phyloP scores from a whole-genome alignment of 1,140 invertebrate species.

The Subanguina moxae region DNA sequence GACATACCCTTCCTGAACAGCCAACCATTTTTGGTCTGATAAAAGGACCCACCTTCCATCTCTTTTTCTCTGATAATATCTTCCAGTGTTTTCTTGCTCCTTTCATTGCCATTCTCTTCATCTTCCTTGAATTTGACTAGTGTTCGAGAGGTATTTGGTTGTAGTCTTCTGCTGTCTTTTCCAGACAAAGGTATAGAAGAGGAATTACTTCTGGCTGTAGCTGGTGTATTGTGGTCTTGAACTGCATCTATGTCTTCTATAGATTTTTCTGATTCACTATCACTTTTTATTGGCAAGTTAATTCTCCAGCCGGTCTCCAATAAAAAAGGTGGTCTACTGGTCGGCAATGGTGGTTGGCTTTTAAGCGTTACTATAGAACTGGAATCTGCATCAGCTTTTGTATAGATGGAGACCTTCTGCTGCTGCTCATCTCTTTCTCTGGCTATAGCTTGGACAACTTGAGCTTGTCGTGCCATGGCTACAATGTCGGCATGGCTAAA shows the following conservation, averaged over 20 bases:
- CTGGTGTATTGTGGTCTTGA: neutral
- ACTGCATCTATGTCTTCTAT: neutral
- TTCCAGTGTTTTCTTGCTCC: neutral
- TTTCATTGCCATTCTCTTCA: neutral
- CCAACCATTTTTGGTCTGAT: neutral
- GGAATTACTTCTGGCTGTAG: neutral
- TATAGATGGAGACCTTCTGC: neutral
- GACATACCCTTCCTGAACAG: too few species aligned
- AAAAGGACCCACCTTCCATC: neutral
- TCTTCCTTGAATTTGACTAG: constrained; percentile 3
- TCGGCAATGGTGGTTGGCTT: too few species aligned
- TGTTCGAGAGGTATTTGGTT: neutral
- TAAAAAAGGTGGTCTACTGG: neutral
- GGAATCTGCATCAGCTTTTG: neutral
- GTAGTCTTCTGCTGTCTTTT: neutral
- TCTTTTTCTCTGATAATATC: neutral
- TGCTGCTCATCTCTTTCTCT: neutral
- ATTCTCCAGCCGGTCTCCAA: neutral
- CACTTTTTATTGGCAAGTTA: neutral
- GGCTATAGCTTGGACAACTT: neutral
- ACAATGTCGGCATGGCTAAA: neutral
- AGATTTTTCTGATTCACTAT: neutral
- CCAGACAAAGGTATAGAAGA: neutral
- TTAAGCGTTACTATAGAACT: neutral
- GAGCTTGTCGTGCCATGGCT: neutral